Percentiles rank a stretch among this genome's conserved stretches.
phyloP scores from a whole-genome alignment of 1,140 invertebrate genomes.

The Zaprionus gabonicus region DNA sequence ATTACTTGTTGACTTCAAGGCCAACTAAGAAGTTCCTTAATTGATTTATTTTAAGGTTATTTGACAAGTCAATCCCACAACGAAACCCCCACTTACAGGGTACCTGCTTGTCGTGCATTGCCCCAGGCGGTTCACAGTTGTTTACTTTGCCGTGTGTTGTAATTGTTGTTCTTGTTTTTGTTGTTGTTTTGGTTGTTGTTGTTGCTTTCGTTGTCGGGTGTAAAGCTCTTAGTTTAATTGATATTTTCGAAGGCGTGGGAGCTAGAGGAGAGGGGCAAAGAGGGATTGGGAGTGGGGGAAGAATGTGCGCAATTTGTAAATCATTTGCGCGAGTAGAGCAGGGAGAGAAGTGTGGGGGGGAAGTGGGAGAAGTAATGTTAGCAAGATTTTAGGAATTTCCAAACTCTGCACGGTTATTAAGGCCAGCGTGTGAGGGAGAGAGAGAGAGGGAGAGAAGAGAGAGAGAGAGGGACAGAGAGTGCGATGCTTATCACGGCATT shows the following conservation, averaged over 20 bases:
- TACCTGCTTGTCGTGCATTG: background rate
- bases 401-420: slow-evolving; percentile 18
- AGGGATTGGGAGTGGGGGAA: background rate
- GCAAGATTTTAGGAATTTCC: slow-evolving; percentile 22
- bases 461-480: background rate
- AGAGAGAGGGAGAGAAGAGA: background rate
- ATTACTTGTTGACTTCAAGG: too few relatives aligned
- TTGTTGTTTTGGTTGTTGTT: background rate
- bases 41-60: too few relatives aligned
- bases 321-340: slow-evolving; percentile 12
- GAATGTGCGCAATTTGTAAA: slow-evolving; percentile 31
- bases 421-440: background rate
- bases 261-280: background rate
- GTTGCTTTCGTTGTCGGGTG: slow-evolving; percentile 9
- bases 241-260: slow-evolving; percentile 29
- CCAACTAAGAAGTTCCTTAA: too few relatives aligned
- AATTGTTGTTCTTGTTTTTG: background rate
- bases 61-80: too few relatives aligned
- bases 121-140: background rate
- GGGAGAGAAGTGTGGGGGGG: background rate
- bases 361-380: slow-evolving; percentile 12
- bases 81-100: background rate
- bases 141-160: background rate
- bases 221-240: slow-evolving; percentile 51
- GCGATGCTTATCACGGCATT: background rate